Base-by-base conservation (phyloP, 2,888 invertebrate genomes). In the Dynastes grantii region DNA sequence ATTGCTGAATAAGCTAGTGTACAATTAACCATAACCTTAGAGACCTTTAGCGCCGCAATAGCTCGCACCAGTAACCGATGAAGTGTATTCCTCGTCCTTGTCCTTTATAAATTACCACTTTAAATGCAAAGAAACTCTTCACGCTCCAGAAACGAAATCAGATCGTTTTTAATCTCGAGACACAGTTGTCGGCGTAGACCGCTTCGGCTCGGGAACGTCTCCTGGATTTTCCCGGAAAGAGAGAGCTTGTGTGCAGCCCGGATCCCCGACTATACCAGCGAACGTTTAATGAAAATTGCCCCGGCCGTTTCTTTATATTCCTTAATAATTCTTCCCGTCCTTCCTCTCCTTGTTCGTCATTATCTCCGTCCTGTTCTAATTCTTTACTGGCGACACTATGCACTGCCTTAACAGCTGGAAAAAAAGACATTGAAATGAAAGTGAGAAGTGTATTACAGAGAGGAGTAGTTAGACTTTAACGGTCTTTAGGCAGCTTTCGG, bases 51-150 rank as follows among this genome's bases (percentile, higher is more conserved):
- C n/a, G 55, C n/a, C 16, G 55, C 55, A 55, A 16, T 16, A 2
- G 29, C 61, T 8, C 27, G 61, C 22, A 22, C 61, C 64, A 0
- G 40, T 67, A 67, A 67, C 49, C 68, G 16, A 68, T 68, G 68
- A 11, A 68, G 27, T 51, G 68, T 68, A 49, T 68, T 68, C 29
- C 22, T 29, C 29, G 22, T n/a, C 29, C 51, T 68, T 49, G 49
- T 68, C 68, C 27, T 51, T 68, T 68, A 68, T 68, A 68, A 68
- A 68, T 68, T 68, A 27, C 68, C 68, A 68, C 68, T 68, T 29
- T 68, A 68, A 68, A 68, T 68, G 68, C 68, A 68, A 68, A 68
- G 51, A 27, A 68, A 68, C 45, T 37, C 49, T 29, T 29, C 68
- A 51, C 49, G 68, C 22, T 61, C 45, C 45, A 22, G 61, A 61